Base-by-base conservation (phyloP, 2,797 vertebrate species). In the Scolopax bukidnonensis region DNA sequence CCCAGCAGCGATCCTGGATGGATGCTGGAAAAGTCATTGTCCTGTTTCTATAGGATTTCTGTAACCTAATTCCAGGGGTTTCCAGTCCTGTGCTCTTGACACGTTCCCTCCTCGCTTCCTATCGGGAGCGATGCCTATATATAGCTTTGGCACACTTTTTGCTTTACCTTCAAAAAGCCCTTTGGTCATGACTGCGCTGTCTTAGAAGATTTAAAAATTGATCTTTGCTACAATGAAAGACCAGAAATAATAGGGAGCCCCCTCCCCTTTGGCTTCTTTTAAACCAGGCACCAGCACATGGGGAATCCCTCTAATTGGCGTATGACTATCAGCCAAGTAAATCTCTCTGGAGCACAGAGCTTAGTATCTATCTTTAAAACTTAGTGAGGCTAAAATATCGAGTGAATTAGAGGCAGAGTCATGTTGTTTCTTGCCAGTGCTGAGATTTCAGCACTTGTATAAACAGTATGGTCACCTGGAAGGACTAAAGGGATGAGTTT, bases 81-180 rank as follows among this genome's bases (percentile, higher is more conserved):
- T 80, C 94, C 93, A 87, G 36, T 32, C 57, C 75, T 76, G 41
- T 87, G 89, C 89, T 96, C 93, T 90, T 89, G 77, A 93, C 88
- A 68, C 8, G 43, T 73, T 95, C 74, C 83, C 68, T 0, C 0
- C 60, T 87, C 2, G 2, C 86, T 67, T 86, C 77, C 81, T 73
- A 4, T 24, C 45, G 69, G 84, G 95, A 91, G 2, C 75, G 48
- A 3, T 51, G 70, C 4, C 86, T 93, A 38, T 70, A 32, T 68
- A 70, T 90, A 92, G 86, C 90, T 84, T 63, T 95, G 93, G 84
- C 93, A 93, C 57, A 56, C 78, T 87, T 94, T 61, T 36, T 87
- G 51, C 81, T 96, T 92, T 91, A 43, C 84, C 89, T 91, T 89
- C 79, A 47, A 16, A 43, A 89, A 74, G 48, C 36, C 33, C 78